These are phyloP conservation scores for Drosophila picticornis DNA, from an alignment of 2,888 invertebrate species.

Conservation along the genomic window DNA sequence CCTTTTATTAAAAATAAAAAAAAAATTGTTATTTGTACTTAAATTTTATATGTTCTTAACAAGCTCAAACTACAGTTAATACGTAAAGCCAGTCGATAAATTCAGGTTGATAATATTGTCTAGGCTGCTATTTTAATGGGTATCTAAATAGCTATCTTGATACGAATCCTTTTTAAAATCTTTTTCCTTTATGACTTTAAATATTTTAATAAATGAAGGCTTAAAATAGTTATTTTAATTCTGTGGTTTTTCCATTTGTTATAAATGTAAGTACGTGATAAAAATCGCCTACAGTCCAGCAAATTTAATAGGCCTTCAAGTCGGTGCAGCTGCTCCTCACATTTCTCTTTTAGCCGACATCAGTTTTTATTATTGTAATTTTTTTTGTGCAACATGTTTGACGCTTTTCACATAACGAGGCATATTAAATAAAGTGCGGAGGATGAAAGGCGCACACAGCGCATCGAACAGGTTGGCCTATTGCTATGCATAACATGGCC, in stretches of 20 bases:
- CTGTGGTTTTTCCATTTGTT: neutral
- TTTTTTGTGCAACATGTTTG: constrained; percentile 61
- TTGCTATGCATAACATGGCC: constrained; percentile 72
- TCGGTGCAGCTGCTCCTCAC: constrained; percentile 10
- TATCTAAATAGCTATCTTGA: neutral
- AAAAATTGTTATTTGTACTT: neutral
- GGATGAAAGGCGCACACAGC: constrained; percentile 39
- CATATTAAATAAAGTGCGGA: constrained; percentile 56
- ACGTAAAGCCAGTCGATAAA: neutral
- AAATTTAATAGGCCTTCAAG: neutral
- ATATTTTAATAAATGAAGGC: neutral
- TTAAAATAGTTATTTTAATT: neutral
- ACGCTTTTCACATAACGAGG: constrained; percentile 58
- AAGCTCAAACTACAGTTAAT: neutral
- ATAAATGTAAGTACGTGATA: neutral
- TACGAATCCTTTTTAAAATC: neutral
- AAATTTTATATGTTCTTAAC: neutral
- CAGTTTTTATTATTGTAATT: constrained; percentile 11
- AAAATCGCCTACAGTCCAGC: neutral
- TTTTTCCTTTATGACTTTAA: neutral
- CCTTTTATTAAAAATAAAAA: neutral
- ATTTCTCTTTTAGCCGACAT: constrained; percentile 44
- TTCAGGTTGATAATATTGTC: neutral
- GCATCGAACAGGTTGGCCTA: constrained; percentile 45
- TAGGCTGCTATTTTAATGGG: neutral